A percentile compares a stretch with the other conserved stretches of the same genome.
Conservation (phyloP, 2,113 vertebrate species). For the Cavia porcellus region DNA sequence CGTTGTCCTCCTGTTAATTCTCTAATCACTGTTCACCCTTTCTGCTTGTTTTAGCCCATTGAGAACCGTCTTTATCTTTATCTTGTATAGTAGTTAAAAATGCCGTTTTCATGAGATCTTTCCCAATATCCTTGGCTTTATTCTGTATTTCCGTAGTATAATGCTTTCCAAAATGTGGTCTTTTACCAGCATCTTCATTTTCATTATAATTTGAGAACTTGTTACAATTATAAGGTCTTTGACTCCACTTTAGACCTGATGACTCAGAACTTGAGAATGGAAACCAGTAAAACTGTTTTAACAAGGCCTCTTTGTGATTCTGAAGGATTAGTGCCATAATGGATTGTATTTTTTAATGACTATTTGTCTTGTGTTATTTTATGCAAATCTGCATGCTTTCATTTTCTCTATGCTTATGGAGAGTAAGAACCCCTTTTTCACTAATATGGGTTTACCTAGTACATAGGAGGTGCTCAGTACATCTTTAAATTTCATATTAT, state of each 20-base stretch:
- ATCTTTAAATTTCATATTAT: constrained; percentile 44
- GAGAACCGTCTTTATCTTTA: neutral
- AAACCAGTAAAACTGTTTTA: too few relatives aligned
- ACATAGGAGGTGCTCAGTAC: neutral
- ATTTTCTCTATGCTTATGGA: neutral
- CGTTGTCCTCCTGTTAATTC: neutral
- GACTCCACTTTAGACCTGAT: neutral
- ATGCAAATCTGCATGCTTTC: neutral
- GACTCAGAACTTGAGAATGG: too few relatives aligned
- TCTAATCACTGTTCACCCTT: neutral
- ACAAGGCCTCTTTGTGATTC: neutral
- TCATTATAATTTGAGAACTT: neutral
- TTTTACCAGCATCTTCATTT: neutral
- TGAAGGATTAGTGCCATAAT: neutral
- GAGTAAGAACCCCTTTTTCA: neutral
- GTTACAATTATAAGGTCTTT: neutral
- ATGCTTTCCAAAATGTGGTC: neutral
- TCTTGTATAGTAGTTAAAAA: neutral
- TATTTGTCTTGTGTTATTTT: neutral
- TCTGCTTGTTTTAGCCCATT: neutral
- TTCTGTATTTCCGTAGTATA: neutral
- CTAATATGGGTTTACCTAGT: neutral
- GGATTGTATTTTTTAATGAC: neutral
- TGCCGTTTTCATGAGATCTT: neutral
- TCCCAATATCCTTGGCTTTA: neutral